Evolutionary conservation across 2,888 invertebrate species (phyloP).

Genomic region (Melangyna quadrimaculata): DNA sequence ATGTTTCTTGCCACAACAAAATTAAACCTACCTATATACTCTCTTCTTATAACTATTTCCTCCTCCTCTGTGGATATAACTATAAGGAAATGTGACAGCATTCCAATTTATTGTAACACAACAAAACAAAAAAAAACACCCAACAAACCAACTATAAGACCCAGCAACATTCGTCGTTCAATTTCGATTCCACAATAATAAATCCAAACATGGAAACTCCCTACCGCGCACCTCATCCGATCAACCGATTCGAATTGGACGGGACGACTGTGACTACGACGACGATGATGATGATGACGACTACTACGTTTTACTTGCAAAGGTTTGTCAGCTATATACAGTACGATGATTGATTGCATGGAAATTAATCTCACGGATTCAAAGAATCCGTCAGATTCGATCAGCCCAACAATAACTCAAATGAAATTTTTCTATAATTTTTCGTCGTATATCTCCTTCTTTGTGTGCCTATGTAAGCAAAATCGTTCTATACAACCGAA

Average conservation of each 20-base stretch:
- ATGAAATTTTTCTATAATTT: slow-evolving; percentile 27
- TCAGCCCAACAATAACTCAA: slow-evolving; percentile 68
- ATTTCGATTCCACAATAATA: slow-evolving; percentile 17
- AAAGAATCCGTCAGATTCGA: slow-evolving; percentile 70
- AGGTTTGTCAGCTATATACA: slow-evolving; percentile 55
- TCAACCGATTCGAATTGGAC: not conserved
- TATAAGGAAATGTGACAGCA: slow-evolving; percentile 23
- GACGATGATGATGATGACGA: slow-evolving; percentile 9
- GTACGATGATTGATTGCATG: slow-evolving; percentile 66
- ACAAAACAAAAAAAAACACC: not conserved
- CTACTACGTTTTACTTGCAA: not conserved
- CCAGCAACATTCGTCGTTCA: slow-evolving; percentile 18
- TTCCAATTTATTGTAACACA: slow-evolving; percentile 7
- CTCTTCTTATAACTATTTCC: not conserved
- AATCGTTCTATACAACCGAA: not conserved
- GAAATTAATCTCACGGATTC: slow-evolving; percentile 72
- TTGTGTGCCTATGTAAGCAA: not conserved
- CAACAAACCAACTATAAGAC: not conserved
- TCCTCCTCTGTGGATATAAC: not conserved
- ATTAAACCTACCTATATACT: not conserved
- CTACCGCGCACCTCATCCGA: slow-evolving; percentile 11
- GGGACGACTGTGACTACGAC: not conserved
- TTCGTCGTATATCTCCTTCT: not conserved
- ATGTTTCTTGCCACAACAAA: not conserved
- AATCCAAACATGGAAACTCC: slow-evolving; percentile 46